Base-by-base conservation (phyloP, 2,888 invertebrate genomes). In the Drosophila lacicola region DNA sequence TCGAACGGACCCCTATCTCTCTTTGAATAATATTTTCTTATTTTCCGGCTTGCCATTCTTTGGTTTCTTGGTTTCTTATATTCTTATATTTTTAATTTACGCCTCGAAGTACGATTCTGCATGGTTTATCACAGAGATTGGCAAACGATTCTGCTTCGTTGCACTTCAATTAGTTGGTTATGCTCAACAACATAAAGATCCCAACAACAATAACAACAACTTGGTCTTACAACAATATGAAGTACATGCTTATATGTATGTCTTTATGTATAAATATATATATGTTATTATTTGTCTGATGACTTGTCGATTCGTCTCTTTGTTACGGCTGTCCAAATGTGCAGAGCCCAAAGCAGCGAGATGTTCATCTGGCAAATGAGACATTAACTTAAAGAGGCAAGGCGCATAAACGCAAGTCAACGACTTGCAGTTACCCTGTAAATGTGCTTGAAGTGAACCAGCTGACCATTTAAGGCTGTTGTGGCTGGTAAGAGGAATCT, bases 91-190 rank as follows among this genome's bases (percentile, higher is more conserved):
- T 85, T 85, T 85, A 89, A 88, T 85, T 85, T 85, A 79, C 82
- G 85, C 85, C 89, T 84, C 77, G 69, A 75, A 75, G 82, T 88
- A 70, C 69, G 79, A 79, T 85, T 89, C 77, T 88, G 89, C 88
- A 79, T 85, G 85, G 89, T 67, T 85, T 89, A 88, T 89, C 89
- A 88, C 88, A 87, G 88, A 79, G 78, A 89, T 85, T 89, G 85
- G 86, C 88, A 89, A 85, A 82, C 80, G 85, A 65, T 85, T 85
- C 85, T 70, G 89, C 88, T 79, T 82, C 79, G 85, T 64, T 85
- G 85, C 80, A 85, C 89, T 85, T 85, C 85, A 85, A 85, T 85
- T 85, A 85, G 85, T 88, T 88, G 70, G 57, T 63, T 60, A 65
- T 57, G 70, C 80, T 70, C 79, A 81, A 82, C 81, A 87, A 70